phyloP scores from a whole-genome alignment of 2,113 vertebrate genomes.

The Falcunculus frontatus region DNA sequence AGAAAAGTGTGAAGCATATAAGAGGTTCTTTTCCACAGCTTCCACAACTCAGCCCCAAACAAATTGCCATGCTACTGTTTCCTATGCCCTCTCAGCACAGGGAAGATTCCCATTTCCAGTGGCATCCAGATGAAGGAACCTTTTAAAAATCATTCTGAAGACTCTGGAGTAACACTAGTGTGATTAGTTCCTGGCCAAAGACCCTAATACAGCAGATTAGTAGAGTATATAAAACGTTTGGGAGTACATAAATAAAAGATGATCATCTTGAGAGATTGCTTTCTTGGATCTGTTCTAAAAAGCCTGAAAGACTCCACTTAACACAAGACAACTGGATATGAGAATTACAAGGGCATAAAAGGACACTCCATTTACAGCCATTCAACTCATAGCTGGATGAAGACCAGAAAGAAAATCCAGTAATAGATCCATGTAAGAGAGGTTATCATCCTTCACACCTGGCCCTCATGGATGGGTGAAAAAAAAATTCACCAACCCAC shows the following conservation, averaged over 20 bases:
- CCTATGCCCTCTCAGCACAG: neutral
- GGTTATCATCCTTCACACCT: neutral
- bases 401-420: neutral
- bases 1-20: neutral
- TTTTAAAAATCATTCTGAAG: neutral
- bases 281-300: slow-evolving; percentile 19
- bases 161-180: neutral
- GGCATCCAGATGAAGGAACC: neutral
- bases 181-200: neutral
- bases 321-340: neutral
- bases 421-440: neutral
- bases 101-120: neutral
- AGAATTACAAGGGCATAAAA: neutral
- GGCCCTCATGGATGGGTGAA: neutral
- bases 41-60: neutral
- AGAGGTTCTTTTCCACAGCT: neutral
- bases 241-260: slow-evolving; percentile 7
- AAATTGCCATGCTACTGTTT: neutral
- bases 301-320: neutral
- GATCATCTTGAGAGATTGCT: neutral
- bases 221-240: neutral
- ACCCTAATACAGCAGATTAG: neutral
- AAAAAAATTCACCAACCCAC: neutral
- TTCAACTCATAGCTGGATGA: neutral
- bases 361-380: neutral